Evolutionary conservation across 2,888 invertebrate species (phyloP).

Genomic region (Branchipolynoe longqiensis): DNA sequence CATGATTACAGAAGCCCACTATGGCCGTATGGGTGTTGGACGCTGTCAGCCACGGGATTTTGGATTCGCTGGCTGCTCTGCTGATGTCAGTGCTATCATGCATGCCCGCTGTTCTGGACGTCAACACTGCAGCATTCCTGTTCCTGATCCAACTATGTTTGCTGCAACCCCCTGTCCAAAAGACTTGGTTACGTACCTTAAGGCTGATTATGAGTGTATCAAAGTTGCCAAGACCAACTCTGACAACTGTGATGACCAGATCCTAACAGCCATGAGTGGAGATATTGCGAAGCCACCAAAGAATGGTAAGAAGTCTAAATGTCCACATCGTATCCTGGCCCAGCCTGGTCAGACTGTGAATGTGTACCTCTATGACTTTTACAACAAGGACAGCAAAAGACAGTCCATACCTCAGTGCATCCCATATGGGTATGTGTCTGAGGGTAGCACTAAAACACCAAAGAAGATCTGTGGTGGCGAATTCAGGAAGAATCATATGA

Average conservation of each 20-base stretch:
- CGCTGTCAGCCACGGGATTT: slow-evolving; percentile 57
- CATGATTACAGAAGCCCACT: slow-evolving; percentile 55
- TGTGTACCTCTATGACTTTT: slow-evolving; percentile 49
- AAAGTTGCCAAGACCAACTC: slow-evolving; percentile 2
- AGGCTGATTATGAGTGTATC: slow-evolving; percentile 62
- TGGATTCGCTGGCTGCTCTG: slow-evolving; percentile 59
- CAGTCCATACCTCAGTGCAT: background rate
- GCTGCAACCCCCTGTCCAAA: slow-evolving; percentile 59
- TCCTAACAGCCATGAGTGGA: background rate
- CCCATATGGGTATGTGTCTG: background rate
- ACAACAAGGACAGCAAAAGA: background rate
- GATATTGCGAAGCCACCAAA: background rate
- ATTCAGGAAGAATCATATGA: slow-evolving; percentile 29
- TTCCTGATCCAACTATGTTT: slow-evolving; percentile 59
- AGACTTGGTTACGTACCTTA: slow-evolving; percentile 65
- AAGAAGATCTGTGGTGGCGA: slow-evolving; percentile 15
- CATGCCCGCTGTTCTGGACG: slow-evolving; percentile 61
- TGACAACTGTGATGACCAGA: background rate
- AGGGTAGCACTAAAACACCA: background rate
- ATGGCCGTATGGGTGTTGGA: slow-evolving; percentile 61
- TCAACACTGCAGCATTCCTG: slow-evolving; percentile 48
- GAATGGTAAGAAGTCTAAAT: background rate
- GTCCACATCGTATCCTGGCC: slow-evolving; percentile 42
- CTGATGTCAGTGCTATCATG: slow-evolving; percentile 49
- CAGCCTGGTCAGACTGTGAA: slow-evolving; percentile 53